Percentiles rank a stretch among this genome's conserved stretches.
Conservation (phyloP, 2,113 vertebrate genomes). For the Gallinago paraguaiae region DNA sequence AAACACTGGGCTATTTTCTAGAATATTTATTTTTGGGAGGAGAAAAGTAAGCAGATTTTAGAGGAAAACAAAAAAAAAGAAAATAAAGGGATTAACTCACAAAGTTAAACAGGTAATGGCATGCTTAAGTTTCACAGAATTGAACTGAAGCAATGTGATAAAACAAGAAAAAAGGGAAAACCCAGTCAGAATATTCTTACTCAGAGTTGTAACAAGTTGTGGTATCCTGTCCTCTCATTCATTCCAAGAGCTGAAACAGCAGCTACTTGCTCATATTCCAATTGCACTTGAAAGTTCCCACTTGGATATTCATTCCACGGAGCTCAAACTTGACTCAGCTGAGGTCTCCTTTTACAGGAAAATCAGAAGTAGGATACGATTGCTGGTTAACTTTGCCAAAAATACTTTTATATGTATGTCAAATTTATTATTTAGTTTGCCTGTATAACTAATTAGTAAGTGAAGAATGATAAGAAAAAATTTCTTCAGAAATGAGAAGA, state of each 20-base stretch:
- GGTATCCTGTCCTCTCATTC: neutral
- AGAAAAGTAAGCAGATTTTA: neutral
- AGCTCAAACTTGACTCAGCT: neutral
- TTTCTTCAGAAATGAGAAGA: neutral
- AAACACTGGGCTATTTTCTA: neutral
- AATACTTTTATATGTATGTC: neutral
- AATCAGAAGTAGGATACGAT: neutral
- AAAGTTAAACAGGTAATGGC: neutral
- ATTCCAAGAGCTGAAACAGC: neutral
- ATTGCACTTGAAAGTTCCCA: neutral
- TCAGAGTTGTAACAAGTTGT: neutral
- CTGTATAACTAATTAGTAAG: neutral
- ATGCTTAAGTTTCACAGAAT: neutral
- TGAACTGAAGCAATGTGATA: neutral
- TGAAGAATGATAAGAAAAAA: neutral
- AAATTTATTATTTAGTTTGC: neutral
- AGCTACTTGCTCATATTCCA: neutral
- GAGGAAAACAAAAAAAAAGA: no score
- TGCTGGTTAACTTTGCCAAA: neutral
- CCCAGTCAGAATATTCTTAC: neutral
- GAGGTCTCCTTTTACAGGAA: neutral
- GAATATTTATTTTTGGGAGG: neutral
- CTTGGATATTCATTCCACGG: neutral
- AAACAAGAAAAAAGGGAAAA: neutral
- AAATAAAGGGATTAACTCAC: neutral